Percentiles rank a stretch among this genome's conserved stretches.
These are phyloP conservation scores for Tupaia tana DNA, from an alignment of 2,113 vertebrate genomes.

Conservation along the genomic window DNA sequence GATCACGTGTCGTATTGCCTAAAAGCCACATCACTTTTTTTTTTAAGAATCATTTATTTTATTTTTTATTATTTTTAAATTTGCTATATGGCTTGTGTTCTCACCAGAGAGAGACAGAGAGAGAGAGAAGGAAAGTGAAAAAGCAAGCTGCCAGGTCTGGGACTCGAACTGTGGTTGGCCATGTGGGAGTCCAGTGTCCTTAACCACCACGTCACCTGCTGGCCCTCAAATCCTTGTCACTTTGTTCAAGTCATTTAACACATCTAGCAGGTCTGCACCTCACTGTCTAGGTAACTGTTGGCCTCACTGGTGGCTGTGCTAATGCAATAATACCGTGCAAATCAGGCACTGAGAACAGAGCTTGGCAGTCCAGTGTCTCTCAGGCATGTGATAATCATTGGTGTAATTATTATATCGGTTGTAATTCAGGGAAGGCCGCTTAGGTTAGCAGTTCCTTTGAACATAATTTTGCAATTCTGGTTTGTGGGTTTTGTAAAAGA, in stretches of 20 bases:
- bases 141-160: too few relatives aligned
- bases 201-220: too few relatives aligned
- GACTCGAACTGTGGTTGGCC: too few relatives aligned
- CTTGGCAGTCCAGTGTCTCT: background rate
- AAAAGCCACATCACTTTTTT: background rate
- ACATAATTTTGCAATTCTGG: background rate
- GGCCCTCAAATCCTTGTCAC: too few relatives aligned
- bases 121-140: too few relatives aligned
- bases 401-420: background rate
- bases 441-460: constrained; percentile 36
- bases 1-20: background rate
- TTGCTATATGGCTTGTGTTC: too few relatives aligned
- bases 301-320: background rate
- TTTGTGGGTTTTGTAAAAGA: background rate
- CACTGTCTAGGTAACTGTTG: background rate
- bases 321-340: background rate
- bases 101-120: too few relatives aligned
- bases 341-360: background rate
- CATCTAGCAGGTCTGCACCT: background rate
- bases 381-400: background rate
- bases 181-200: too few relatives aligned
- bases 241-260: background rate
- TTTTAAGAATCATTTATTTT: too few relatives aligned
- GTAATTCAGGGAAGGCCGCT: background rate
- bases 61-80: too few relatives aligned